A percentile compares a stretch with the other conserved stretches of the same genome.
These are phyloP conservation scores for Ranitomeya variabilis DNA, from an alignment of 2,113 vertebrate genomes.

Conservation along the genomic window DNA sequence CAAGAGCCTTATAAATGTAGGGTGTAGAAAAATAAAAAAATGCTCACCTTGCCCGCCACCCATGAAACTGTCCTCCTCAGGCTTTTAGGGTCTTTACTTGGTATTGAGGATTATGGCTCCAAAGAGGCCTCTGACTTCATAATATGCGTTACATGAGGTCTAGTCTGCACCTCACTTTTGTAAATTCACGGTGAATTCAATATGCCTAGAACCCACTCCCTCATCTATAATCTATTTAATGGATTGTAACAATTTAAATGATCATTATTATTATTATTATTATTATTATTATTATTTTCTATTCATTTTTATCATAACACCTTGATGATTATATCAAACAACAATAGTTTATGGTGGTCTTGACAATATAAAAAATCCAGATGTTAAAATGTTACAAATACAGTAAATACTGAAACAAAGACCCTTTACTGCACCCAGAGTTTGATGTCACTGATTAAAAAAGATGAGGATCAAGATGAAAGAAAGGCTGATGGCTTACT, in stretches of 20 bases:
- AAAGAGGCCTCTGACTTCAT: no score
- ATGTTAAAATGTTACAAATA: neutral
- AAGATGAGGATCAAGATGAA: neutral
- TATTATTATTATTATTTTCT: neutral
- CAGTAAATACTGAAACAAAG: neutral
- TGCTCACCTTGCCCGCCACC: no score
- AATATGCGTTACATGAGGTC: no score
- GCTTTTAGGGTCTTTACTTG: no score
- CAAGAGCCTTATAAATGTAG: no score
- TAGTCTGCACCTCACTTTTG: no score
- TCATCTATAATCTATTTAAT: no score
- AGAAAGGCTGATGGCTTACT: conserved; percentile 1
- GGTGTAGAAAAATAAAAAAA: no score
- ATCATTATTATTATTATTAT: neutral
- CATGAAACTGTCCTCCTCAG: no score
- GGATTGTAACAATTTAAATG: neutral
- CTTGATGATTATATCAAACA: neutral
- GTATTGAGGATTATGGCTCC: no score
- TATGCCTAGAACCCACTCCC: no score
- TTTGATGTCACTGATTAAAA: conserved; percentile 7
- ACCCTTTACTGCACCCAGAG: neutral
- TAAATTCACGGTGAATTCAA: no score
- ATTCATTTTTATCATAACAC: neutral
- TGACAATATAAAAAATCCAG: neutral
- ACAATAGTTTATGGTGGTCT: neutral